A percentile compares a stretch with the other conserved stretches of the same genome.
phyloP scores from a whole-genome alignment of 2,113 vertebrate species.

The Hippocampus comes region DNA sequence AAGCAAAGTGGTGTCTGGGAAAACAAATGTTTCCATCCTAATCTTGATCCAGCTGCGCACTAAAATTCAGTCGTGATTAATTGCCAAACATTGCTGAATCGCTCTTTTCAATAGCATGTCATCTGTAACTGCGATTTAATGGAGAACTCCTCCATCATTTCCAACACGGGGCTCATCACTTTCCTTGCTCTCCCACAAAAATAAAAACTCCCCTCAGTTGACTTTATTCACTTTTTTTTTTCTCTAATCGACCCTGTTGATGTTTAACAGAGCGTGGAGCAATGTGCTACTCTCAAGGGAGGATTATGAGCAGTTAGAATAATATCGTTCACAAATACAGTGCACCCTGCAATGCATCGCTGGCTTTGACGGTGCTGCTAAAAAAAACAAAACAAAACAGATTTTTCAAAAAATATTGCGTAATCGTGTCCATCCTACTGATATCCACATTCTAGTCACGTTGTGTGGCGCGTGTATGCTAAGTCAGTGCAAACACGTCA shows the following conservation, averaged over 20 bases:
- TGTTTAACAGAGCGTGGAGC: constrained; percentile 17
- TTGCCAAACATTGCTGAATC: neutral
- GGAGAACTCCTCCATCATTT: neutral
- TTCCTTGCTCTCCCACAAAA: constrained; percentile 2
- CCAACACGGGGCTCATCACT: neutral
- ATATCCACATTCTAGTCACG: neutral
- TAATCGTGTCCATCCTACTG: neutral
- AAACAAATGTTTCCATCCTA: too few relatives aligned
- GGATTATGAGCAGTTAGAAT: constrained; percentile 15
- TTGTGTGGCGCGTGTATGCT: neutral
- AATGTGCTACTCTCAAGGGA: constrained; percentile 11
- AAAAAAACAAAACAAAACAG: neutral
- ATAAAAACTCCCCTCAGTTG: constrained; percentile 3
- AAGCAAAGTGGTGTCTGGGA: too few relatives aligned
- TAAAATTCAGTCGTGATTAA: neutral
- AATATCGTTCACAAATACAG: neutral
- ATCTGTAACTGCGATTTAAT: neutral
- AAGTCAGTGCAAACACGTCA: neutral
- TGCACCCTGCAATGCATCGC: neutral
- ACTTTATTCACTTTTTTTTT: constrained; percentile 5
- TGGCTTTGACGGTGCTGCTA: neutral
- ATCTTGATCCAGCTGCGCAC: too few relatives aligned
- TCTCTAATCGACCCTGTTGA: neutral
- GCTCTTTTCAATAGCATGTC: neutral
- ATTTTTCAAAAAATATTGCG: constrained; percentile 7